phyloP scores from a whole-genome alignment of 1,140 invertebrate genomes.

The Rhizoglyphus robini region DNA sequence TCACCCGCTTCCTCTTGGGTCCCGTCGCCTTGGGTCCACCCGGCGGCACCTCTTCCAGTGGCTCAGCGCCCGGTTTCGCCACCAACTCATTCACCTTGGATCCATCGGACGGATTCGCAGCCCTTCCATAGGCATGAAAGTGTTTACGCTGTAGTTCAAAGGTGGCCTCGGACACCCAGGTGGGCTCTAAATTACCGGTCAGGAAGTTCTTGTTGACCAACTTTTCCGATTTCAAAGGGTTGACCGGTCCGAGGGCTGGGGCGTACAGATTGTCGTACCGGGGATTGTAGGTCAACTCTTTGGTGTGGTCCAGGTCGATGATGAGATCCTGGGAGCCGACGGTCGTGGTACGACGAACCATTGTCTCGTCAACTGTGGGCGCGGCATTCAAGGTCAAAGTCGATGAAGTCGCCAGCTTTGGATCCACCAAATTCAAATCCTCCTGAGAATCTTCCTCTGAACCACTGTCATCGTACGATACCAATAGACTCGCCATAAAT shows the following conservation, averaged over 20 bases:
- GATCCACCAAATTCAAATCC: neutral
- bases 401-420: neutral
- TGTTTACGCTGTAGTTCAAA: slow-evolving; percentile 96
- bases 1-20: slow-evolving; percentile 75
- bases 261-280: slow-evolving; percentile 22
- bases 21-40: slow-evolving; percentile 32
- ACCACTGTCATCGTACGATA: slow-evolving; percentile 14
- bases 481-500: neutral
- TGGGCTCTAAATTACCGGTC: slow-evolving; percentile 84
- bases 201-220: slow-evolving; percentile 66
- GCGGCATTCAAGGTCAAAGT: neutral
- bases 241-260: slow-evolving; percentile 14
- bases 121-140: slow-evolving; percentile 47
- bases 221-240: neutral
- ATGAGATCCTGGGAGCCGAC: neutral
- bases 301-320: slow-evolving; percentile 7
- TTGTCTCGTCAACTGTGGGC: neutral
- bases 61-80: slow-evolving; percentile 14
- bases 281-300: slow-evolving; percentile 20
- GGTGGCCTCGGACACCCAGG: slow-evolving; percentile 89
- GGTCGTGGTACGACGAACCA: neutral
- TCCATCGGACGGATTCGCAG: slow-evolving; percentile 38
- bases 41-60: slow-evolving; percentile 46
- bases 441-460: neutral
- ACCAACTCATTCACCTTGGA: neutral